These are phyloP conservation scores for Eurypyga helias DNA, from an alignment of 2,113 vertebrate species.

Conservation along the genomic window DNA sequence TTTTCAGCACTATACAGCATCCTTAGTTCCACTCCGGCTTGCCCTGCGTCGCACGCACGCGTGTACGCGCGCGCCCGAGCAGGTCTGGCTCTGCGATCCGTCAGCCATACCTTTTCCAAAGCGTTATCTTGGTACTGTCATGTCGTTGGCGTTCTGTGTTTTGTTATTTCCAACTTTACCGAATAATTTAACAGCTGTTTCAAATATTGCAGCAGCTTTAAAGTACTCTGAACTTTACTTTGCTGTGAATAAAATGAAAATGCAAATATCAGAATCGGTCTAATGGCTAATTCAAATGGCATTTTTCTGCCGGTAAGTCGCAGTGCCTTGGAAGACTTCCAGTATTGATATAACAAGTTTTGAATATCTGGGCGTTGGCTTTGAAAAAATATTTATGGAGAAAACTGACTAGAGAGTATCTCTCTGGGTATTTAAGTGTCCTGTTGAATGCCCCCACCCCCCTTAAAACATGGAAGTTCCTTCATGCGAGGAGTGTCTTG, in stretches of 20 bases:
- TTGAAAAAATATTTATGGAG: neutral
- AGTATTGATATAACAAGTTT: neutral
- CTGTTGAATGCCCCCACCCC: neutral
- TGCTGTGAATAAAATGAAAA: constrained; percentile 25
- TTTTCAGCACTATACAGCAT: neutral
- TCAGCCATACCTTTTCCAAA: neutral
- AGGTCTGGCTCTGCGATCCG: neutral
- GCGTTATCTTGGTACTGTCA: neutral
- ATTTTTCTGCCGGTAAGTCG: neutral
- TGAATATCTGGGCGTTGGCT: neutral
- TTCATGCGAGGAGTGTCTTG: neutral
- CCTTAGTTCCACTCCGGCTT: neutral
- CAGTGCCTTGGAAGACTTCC: neutral
- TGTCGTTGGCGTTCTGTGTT: neutral
- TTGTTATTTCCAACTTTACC: neutral
- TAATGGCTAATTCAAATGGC: neutral
- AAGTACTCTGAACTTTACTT: neutral
- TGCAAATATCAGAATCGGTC: neutral
- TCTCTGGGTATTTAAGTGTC: neutral
- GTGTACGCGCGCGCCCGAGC: neutral
- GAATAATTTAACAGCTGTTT: neutral
- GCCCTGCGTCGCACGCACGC: neutral
- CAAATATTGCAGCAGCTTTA: neutral
- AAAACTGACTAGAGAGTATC: neutral
- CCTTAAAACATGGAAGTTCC: neutral